These are phyloP conservation scores for Chrysogorgia sp. DNA, from an alignment of 92 coral and sea anemone species.

Conservation along the genomic window DNA sequence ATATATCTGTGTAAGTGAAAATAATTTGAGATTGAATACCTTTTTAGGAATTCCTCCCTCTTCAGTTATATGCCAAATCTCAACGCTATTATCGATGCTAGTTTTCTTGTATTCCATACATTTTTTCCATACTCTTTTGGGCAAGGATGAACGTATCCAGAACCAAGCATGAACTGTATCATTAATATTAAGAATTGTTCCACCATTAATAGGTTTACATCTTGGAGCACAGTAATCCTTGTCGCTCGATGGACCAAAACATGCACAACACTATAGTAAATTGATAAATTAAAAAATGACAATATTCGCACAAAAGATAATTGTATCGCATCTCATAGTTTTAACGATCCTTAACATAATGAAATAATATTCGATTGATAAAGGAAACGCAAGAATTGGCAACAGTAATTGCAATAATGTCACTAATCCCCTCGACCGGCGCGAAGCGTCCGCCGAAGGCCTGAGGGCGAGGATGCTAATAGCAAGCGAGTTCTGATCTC, in stretches of 20 bases:
- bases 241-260: constrained; percentile 8
- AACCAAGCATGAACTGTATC: constrained; percentile 12
- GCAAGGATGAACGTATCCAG: constrained; percentile 30
- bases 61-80: background rate
- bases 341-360: too few relatives aligned
- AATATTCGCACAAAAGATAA: too few relatives aligned
- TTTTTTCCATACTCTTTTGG: constrained; percentile 15
- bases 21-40: background rate
- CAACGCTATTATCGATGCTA: background rate
- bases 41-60: too few relatives aligned
- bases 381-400: too few relatives aligned
- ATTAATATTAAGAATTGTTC: background rate
- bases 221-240: constrained; percentile 9
- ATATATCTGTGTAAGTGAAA: background rate
- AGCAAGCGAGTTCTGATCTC: too few relatives aligned
- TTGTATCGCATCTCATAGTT: too few relatives aligned
- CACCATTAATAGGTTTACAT: constrained; percentile 21
- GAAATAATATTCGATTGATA: too few relatives aligned
- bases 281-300: too few relatives aligned
- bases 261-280: constrained; percentile 26
- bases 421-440: too few relatives aligned
- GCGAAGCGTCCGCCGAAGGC: too few relatives aligned
- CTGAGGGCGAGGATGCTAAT: too few relatives aligned
- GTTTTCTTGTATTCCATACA: constrained; percentile 18
- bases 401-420: too few relatives aligned